Percentiles rank a stretch among this genome's conserved stretches.
Conservation (phyloP, 2,113 vertebrate genomes). For the Salvelinus namaycush region DNA sequence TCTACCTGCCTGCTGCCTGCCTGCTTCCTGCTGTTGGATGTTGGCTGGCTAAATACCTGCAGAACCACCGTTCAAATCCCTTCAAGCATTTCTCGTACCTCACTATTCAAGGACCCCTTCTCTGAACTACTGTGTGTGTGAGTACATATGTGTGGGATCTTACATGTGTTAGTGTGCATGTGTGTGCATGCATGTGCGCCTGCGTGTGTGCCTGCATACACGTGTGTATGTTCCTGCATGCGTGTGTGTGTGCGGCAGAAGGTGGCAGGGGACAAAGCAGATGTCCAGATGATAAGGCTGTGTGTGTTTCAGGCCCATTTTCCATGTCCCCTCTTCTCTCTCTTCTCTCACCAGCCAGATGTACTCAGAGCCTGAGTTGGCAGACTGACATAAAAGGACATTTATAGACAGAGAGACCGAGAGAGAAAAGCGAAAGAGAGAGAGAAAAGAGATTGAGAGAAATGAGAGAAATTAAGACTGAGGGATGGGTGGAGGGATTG, state of each 20-base stretch:
- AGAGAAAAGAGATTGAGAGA: neutral
- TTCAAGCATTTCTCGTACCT: neutral
- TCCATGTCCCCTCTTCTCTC: neutral
- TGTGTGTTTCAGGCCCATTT: slow-evolving; percentile 1
- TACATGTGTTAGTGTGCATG: too few relatives aligned
- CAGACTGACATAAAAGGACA: neutral
- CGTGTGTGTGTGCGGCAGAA: neutral
- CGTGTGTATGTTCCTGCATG: neutral
- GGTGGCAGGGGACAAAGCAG: slow-evolving; percentile 16
- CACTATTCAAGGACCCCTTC: neutral
- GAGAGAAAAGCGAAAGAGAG: neutral
- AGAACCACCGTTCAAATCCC: slow-evolving; percentile 19
- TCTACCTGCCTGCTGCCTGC: slow-evolving; percentile 2
- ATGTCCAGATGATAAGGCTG: slow-evolving; percentile 12
- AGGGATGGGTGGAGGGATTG: neutral
- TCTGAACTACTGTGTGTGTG: neutral
- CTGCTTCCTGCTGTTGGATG: slow-evolving; percentile 7
- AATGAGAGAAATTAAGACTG: neutral
- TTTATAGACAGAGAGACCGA: neutral
- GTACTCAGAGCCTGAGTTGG: slow-evolving; percentile 2
- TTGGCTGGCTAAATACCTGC: neutral
- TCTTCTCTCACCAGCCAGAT: slow-evolving; percentile 11
- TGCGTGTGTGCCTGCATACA: neutral
- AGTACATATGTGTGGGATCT: neutral
- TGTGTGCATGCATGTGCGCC: neutral